Evolutionary conservation across 2,113 vertebrate genomes (phyloP), one percentile per base, ranked within the genome.

Genomic region (Phalacrocorax brasilianus): DNA sequence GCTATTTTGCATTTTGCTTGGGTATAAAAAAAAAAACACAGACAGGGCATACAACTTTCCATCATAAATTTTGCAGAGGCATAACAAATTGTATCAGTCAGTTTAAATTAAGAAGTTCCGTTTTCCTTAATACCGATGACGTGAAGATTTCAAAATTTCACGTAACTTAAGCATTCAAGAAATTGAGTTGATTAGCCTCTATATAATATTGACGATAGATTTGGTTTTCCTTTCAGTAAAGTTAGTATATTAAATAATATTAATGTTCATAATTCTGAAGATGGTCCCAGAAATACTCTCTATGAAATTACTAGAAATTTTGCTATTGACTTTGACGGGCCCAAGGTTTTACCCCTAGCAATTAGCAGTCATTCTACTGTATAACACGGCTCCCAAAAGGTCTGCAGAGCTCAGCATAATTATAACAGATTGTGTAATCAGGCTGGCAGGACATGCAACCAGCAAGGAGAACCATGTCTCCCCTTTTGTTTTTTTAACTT

Each of bases 341-440:
- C 59, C 66, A 89, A 85, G 89, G 91, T 95, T 95, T 95, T 95
- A 94, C 94, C 92, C 84, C 65, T 55, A 82, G 96, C 96, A 95
- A 96, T 94, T 96, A 97, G 80, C 65, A 96, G 79, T 83, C 85
- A 95, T 97, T 96, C 92, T 80, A 61, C 89, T 95, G 85, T 91
- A 74, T 74, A 83, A 94, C 73, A 58, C 67, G 95, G 68, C 77
- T 96, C 85, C 89, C 92, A 0, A 1, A 96, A 92, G 91, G 94
- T 95, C 87, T 93, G 94, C 93, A 91, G 89, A 96, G 89, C 90
- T 94, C 73, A 85, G 83, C 15, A 18, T 81, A 81, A 95, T 85
- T 95, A 81, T 66, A 88, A 94, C 90, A 91, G 94, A 94, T 88
- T 94, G 91, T 92, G 75, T 75, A 95, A 90, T 89, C 91, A 94